These are phyloP conservation scores for Iphiclides podalirius DNA, from an alignment of 2,888 invertebrate genomes.

Conservation along the genomic window DNA sequence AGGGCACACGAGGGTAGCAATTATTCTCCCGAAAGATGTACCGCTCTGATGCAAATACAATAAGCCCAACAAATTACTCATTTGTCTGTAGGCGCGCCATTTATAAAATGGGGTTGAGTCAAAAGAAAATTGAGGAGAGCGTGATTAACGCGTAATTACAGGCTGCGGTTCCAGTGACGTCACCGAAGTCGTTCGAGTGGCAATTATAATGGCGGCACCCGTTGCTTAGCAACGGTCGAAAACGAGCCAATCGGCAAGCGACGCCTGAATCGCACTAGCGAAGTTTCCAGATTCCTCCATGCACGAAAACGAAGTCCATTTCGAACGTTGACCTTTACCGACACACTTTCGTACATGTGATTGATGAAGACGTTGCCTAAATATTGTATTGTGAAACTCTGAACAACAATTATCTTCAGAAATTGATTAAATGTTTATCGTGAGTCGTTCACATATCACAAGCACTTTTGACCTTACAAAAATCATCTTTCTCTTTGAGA, in stretches of 20 bases:
- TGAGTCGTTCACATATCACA: no score
- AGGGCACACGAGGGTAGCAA: neutral
- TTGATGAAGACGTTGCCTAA: no score
- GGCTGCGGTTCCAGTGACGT: neutral
- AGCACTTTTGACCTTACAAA: no score
- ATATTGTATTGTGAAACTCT: no score
- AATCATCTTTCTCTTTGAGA: no score
- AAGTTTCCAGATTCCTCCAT: no score
- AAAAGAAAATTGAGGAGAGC: slow-evolving; percentile 9
- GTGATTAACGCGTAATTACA: slow-evolving; percentile 14
- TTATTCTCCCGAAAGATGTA: neutral
- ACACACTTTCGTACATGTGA: no score
- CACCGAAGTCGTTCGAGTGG: neutral
- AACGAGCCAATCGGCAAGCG: neutral
- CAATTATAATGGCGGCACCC: neutral
- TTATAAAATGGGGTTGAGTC: neutral
- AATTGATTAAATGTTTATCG: no score
- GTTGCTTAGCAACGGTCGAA: neutral
- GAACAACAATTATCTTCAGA: no score
- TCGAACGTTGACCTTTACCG: no score
- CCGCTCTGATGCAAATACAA: slow-evolving; percentile 19
- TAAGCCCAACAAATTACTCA: slow-evolving; percentile 24
- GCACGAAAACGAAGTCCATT: no score
- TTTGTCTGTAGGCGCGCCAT: neutral
- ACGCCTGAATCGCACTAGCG: no score